Conservation (phyloP, 2,797 vertebrate species). For the Rhabdomys pumilio region DNA sequence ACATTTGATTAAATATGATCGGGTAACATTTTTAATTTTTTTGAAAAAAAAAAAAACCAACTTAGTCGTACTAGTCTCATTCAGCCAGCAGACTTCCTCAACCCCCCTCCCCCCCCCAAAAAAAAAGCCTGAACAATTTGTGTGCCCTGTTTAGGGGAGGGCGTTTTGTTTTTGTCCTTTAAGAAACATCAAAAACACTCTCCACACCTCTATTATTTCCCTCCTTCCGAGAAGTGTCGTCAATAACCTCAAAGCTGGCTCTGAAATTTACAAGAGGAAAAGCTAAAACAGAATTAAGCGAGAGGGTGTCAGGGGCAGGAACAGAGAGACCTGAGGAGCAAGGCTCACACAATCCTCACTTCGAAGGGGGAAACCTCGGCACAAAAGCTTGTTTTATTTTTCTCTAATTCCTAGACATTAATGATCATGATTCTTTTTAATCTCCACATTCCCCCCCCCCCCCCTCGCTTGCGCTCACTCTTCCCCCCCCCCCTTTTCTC, state of each 20-base stretch:
- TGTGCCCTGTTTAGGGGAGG: slow-evolving; percentile 81
- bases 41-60: slow-evolving; percentile 70
- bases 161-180: slow-evolving; percentile 88
- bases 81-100: slow-evolving; percentile 25
- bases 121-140: slow-evolving; percentile 80
- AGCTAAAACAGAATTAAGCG: slow-evolving; percentile 65
- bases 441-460: slow-evolving; percentile 12
- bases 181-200: slow-evolving; percentile 83
- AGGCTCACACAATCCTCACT: neutral
- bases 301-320: neutral
- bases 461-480: neutral
- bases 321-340: neutral
- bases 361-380: neutral
- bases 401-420: slow-evolving; percentile 38
- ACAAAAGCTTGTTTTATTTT: slow-evolving; percentile 51
- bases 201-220: slow-evolving; percentile 78
- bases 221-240: slow-evolving; percentile 82
- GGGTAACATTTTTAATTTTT: slow-evolving; percentile 79
- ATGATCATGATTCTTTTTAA: slow-evolving; percentile 33
- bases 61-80: slow-evolving; percentile 58
- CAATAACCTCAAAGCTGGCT: slow-evolving; percentile 74
- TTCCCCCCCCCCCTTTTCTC: neutral
- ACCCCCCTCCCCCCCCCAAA: neutral
- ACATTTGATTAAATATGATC: slow-evolving; percentile 90
- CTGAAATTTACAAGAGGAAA: slow-evolving; percentile 80